Percentiles rank a stretch among this genome's conserved stretches.
phyloP scores from a whole-genome alignment of 1,140 invertebrate species.

The Thaumatotibia leucotreta region DNA sequence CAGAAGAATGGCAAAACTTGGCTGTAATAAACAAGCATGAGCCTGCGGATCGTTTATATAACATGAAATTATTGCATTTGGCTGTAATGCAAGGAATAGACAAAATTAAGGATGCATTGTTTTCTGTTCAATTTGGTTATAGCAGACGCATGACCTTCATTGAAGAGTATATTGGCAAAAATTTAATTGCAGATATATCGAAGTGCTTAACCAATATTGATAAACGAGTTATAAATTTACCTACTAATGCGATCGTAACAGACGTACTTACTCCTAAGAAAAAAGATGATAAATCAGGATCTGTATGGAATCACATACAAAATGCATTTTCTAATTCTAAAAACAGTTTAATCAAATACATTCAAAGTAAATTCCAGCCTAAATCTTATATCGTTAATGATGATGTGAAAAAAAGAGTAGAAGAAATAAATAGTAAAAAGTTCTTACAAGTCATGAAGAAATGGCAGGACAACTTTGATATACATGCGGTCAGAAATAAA shows the following conservation, averaged over 20 bases:
- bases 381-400: slow-evolving; percentile 36
- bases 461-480: slow-evolving; percentile 45
- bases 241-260: background rate
- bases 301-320: background rate
- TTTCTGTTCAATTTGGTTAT: slow-evolving; percentile 29
- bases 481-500: slow-evolving; percentile 27
- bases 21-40: slow-evolving; percentile 20
- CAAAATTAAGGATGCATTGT: slow-evolving; percentile 42
- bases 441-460: slow-evolving; percentile 35
- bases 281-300: background rate
- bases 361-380: slow-evolving; percentile 30
- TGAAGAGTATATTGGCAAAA: slow-evolving; percentile 23
- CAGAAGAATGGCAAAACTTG: slow-evolving; percentile 33
- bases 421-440: slow-evolving; percentile 35
- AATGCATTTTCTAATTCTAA: slow-evolving; percentile 27
- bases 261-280: background rate
- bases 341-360: slow-evolving; percentile 31
- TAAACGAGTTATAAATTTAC: background rate
- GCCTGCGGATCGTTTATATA: slow-evolving; percentile 27
- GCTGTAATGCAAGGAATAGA: slow-evolving; percentile 34
- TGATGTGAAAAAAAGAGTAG: slow-evolving; percentile 32
- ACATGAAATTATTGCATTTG: slow-evolving; percentile 42
- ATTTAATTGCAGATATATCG: slow-evolving; percentile 30
- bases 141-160: slow-evolving; percentile 32
- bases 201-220: slow-evolving; percentile 29